Evolutionary conservation across 2,888 invertebrate genomes (phyloP).

Genomic region (Sinopyrophorus schimmeli): DNA sequence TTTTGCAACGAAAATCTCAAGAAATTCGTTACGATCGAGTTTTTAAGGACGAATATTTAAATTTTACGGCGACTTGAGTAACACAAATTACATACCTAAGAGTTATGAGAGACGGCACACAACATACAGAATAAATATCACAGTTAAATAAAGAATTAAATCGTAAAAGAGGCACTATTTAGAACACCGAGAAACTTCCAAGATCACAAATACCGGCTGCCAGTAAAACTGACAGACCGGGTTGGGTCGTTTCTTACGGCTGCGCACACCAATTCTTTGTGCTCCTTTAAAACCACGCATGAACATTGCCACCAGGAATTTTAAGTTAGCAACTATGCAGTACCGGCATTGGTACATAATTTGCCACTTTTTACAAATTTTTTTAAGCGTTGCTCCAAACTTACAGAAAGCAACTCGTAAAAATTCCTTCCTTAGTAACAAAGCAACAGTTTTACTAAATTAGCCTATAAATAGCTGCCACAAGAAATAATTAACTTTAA

Average conservation of each 20-base stretch:
- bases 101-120: background rate
- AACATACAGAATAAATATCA: constrained; percentile 24
- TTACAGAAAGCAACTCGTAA: too few relatives aligned
- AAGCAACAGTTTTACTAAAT: too few relatives aligned
- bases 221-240: constrained; percentile 32
- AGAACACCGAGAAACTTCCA: constrained; percentile 19
- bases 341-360: too few relatives aligned
- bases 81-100: constrained; percentile 7
- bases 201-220: constrained; percentile 36
- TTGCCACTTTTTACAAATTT: too few relatives aligned
- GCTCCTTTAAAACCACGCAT: constrained; percentile 14
- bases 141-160: constrained; percentile 19
- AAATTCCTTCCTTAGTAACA: too few relatives aligned
- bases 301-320: constrained; percentile 10
- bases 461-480: too few relatives aligned
- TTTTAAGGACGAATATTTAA: too few relatives aligned
- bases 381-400: too few relatives aligned
- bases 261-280: constrained; percentile 20
- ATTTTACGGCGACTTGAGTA: constrained; percentile 6
- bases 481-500: too few relatives aligned
- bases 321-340: constrained; percentile 6
- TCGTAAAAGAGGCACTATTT: constrained; percentile 32
- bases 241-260: constrained; percentile 32
- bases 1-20: too few relatives aligned
- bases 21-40: too few relatives aligned